A percentile compares a stretch with the other conserved stretches of the same genome.
Evolutionary conservation across 2,113 vertebrate genomes (phyloP).

Genomic region (Paraplagusia blochii): DNA sequence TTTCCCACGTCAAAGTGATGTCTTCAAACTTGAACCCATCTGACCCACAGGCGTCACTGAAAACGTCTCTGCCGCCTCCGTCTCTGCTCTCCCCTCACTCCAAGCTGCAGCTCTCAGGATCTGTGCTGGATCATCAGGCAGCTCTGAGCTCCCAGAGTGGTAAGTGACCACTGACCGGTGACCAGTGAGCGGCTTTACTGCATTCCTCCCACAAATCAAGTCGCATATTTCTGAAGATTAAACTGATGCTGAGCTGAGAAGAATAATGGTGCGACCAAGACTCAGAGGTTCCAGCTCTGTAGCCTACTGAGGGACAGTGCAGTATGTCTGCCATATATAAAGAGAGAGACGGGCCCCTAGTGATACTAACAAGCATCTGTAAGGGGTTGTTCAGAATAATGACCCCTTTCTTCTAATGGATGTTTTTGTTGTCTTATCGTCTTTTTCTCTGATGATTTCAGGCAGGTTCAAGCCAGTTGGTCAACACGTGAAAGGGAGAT

Average conservation of each 20-base stretch:
- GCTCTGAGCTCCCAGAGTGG: slow-evolving; percentile 70
- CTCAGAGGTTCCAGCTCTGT: background rate
- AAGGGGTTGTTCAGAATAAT: background rate
- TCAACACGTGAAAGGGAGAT: slow-evolving; percentile 73
- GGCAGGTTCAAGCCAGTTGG: slow-evolving; percentile 81
- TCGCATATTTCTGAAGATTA: slow-evolving; percentile 37
- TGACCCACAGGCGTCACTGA: slow-evolving; percentile 79
- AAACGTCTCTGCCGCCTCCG: slow-evolving; percentile 77
- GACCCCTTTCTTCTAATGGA: background rate
- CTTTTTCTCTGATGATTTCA: slow-evolving; percentile 71
- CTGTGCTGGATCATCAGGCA: slow-evolving; percentile 66
- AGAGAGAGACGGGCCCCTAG: slow-evolving; percentile 27
- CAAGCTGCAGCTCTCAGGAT: slow-evolving; percentile 72
- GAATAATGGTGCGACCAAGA: background rate
- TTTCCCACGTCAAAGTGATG: background rate
- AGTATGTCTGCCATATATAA: slow-evolving; percentile 30
- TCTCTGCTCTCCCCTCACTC: slow-evolving; percentile 80
- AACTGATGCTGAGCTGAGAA: background rate
- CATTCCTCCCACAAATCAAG: background rate
- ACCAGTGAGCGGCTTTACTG: slow-evolving; percentile 10
- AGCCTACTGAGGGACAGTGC: background rate
- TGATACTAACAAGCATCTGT: slow-evolving; percentile 36
- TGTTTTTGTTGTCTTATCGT: background rate
- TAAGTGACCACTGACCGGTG: slow-evolving; percentile 70
- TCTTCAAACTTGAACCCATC: background rate